Percentiles rank a stretch among this genome's conserved stretches.
Evolutionary conservation across 2,888 invertebrate genomes (phyloP).

Genomic region (Portevinia maculata): DNA sequence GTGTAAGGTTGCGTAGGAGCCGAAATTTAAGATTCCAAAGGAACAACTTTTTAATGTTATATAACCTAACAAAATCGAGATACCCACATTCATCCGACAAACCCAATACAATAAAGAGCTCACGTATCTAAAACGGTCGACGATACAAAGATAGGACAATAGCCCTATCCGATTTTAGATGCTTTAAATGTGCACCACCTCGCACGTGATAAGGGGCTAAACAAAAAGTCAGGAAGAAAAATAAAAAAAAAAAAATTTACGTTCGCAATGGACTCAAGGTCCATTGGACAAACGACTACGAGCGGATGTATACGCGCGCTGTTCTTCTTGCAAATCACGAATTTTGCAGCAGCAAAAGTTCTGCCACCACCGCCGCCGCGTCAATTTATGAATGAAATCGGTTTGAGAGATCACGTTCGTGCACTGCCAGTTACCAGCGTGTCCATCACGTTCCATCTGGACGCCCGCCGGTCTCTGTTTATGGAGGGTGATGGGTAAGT

Average conservation of each 20-base stretch:
- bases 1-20: conserved; percentile 14
- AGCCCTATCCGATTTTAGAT: conserved; percentile 66
- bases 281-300: conserved; percentile 62
- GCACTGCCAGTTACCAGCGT: conserved; percentile 77
- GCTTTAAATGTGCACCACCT: conserved; percentile 68
- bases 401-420: conserved; percentile 77
- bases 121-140: conserved; percentile 53
- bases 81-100: conserved; percentile 28
- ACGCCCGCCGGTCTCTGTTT: conserved; percentile 68
- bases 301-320: conserved; percentile 69
- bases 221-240: conserved; percentile 50
- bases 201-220: conserved; percentile 72
- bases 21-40: conserved; percentile 43
- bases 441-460: conserved; percentile 81
- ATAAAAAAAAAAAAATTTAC: conserved; percentile 44
- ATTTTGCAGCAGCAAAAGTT: conserved; percentile 68
- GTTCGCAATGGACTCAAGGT: conserved; percentile 72
- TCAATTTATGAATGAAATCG: conserved; percentile 75
- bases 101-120: conserved; percentile 21
- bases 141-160: conserved; percentile 64
- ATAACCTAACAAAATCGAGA: conserved; percentile 51
- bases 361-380: conserved; percentile 48
- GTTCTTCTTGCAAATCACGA: conserved; percentile 74
- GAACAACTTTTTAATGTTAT: conserved; percentile 69
- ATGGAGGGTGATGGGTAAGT: conserved; percentile 70